Conservation (phyloP, 2,888 invertebrate species). For the Masnerella sp. region DNA sequence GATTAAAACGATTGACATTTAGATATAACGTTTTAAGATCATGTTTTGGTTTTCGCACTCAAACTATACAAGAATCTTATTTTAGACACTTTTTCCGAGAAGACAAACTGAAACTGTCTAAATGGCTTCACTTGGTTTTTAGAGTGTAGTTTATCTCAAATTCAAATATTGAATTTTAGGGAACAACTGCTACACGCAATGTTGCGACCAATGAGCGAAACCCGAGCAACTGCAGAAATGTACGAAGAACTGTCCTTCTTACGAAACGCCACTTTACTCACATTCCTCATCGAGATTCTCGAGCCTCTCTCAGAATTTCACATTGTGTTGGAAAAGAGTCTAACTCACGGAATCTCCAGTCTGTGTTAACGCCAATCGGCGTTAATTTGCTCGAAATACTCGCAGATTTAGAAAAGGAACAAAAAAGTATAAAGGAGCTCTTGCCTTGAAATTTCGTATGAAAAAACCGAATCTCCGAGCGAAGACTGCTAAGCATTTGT, state of each 20-base stretch:
- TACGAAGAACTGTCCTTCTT: constrained; percentile 98
- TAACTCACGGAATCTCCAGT: constrained; percentile 83
- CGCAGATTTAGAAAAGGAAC: constrained; percentile 1
- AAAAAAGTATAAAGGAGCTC: constrained; percentile 5
- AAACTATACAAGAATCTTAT: too few species aligned
- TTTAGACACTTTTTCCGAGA: too few species aligned
- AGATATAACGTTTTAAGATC: too few species aligned
- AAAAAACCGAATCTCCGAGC: constrained; percentile 2
- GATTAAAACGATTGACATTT: too few species aligned
- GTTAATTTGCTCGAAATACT: constrained; percentile 27
- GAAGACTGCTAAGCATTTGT: constrained; percentile 45
- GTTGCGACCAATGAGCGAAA: constrained; percentile 93
- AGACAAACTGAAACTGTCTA: too few species aligned
- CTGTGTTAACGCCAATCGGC: constrained; percentile 68
- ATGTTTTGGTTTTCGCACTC: too few species aligned
- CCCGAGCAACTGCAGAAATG: constrained; percentile 94
- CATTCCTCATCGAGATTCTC: constrained; percentile 93
- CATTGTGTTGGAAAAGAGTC: constrained; percentile 90
- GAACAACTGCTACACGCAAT: constrained; percentile 94
- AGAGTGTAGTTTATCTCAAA: too few species aligned
- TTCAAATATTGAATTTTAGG: constrained; percentile 79
- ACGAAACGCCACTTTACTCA: constrained; percentile 89
- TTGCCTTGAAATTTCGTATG: constrained; percentile 33
- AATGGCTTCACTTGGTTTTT: too few species aligned
- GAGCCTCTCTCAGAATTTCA: constrained; percentile 94